A percentile compares a stretch with the other conserved stretches of the same genome.
Evolutionary conservation across 2,113 vertebrate species (phyloP).

Genomic region (Tachysurus fulvidraco): DNA sequence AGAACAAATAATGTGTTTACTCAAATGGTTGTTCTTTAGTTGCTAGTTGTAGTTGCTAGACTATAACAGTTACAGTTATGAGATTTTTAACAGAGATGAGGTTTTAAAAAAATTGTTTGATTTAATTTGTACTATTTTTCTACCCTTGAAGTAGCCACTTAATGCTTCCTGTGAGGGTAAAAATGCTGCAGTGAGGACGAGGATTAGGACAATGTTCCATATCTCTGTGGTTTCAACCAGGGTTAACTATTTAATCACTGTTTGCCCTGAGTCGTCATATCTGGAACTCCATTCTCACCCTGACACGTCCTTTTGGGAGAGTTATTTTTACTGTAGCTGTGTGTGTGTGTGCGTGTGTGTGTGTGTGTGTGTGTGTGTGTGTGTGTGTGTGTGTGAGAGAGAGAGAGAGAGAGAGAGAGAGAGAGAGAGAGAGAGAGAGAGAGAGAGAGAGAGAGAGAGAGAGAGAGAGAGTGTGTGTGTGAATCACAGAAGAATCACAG

Average conservation of each 20-base stretch:
- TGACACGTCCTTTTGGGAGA: conserved; percentile 16
- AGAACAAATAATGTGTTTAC: background rate
- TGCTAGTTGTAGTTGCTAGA: background rate
- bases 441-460: too few relatives aligned
- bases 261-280: conserved; percentile 16
- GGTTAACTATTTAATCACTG: conserved; percentile 22
- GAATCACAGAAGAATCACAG: conserved; percentile 2
- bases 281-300: conserved; percentile 43
- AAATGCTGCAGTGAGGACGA: conserved; percentile 4
- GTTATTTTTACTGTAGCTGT: conserved; percentile 47
- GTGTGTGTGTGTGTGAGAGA: background rate
- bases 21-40: background rate
- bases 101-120: background rate
- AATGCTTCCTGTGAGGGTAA: background rate
- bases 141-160: background rate
- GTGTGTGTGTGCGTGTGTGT: background rate
- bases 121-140: background rate
- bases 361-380: background rate
- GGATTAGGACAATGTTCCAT: conserved; percentile 10
- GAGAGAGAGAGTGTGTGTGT: background rate
- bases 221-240: conserved; percentile 6
- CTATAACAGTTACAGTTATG: background rate
- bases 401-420: too few relatives aligned
- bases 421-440: too few relatives aligned
- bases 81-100: background rate